Percentiles rank a stretch among this genome's conserved stretches.
Conservation (phyloP, 2,113 vertebrate species). For the Daphoenositta chrysoptera region DNA sequence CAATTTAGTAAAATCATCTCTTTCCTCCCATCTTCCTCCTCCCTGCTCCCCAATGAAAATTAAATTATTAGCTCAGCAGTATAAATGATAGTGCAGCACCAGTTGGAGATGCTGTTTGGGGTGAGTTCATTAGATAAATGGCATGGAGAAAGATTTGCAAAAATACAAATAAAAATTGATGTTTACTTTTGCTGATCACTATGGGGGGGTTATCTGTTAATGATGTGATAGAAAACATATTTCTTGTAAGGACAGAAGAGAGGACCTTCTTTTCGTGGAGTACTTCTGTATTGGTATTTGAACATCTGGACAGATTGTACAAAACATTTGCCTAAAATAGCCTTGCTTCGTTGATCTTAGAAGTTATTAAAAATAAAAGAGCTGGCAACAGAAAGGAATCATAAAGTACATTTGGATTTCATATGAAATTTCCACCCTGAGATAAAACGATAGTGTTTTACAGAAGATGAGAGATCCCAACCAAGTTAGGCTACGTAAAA, state of each 20-base stretch:
- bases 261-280: neutral
- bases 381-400: neutral
- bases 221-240: neutral
- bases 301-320: conserved; percentile 33
- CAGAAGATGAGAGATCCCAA: neutral
- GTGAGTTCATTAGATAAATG: conserved; percentile 46
- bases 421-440: neutral
- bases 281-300: neutral
- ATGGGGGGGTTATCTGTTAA: neutral
- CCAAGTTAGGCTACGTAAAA: neutral
- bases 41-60: conserved; percentile 33
- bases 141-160: neutral
- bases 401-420: conserved; percentile 16
- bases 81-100: conserved; percentile 12
- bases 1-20: conserved; percentile 59
- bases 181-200: neutral
- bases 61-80: conserved; percentile 33
- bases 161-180: conserved; percentile 44
- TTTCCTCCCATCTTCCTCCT: neutral
- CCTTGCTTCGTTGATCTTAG: neutral
- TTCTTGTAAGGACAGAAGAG: neutral
- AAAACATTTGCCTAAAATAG: neutral
- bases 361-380: conserved; percentile 47
- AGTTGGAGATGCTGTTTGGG: neutral
- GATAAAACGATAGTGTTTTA: neutral